Percentiles rank a stretch among this genome's conserved stretches.
These are phyloP conservation scores for Auanema sp. DNA, from an alignment of 2,888 invertebrate species.

Conservation along the genomic window DNA sequence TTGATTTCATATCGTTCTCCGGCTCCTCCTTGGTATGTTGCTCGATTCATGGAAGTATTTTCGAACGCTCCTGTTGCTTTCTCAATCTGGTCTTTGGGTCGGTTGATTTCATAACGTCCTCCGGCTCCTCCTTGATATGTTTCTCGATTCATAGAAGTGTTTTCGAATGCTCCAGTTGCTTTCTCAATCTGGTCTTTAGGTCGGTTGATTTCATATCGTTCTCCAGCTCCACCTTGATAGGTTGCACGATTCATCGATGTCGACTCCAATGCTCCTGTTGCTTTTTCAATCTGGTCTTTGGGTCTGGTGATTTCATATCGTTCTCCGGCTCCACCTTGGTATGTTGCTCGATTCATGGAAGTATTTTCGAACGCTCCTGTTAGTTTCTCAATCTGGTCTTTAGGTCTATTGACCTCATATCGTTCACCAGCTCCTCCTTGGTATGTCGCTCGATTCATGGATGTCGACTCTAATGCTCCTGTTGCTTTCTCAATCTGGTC, in stretches of 20 bases:
- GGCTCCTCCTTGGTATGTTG: slow-evolving; percentile 1
- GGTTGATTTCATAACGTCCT: neutral
- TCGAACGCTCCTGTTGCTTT: slow-evolving; percentile 5
- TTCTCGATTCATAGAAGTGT: slow-evolving; percentile 5
- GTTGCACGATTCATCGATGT: neutral
- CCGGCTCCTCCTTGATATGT: too few relatives aligned
- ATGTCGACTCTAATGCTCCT: neutral
- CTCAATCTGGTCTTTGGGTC: slow-evolving; percentile 14
- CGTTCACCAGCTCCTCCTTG: too few relatives aligned
- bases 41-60: neutral
- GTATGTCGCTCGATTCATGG: neutral
- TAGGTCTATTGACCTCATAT: neutral
- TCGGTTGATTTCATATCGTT: neutral
- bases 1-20: neutral
- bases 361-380: too few relatives aligned
- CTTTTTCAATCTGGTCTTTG: slow-evolving; percentile 3
- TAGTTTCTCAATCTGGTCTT: neutral
- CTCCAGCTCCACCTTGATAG: slow-evolving; percentile 10
- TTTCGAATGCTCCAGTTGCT: slow-evolving; percentile 7
- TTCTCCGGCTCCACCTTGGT: slow-evolving; percentile 1
- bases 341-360: too few relatives aligned
- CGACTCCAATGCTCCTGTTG: neutral
- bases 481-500: slow-evolving; percentile 6
- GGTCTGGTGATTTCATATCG: slow-evolving; percentile 5
- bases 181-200: slow-evolving; percentile 14